phyloP scores from a whole-genome alignment of 2,888 invertebrate genomes.

The Brachylomia viminalis region DNA sequence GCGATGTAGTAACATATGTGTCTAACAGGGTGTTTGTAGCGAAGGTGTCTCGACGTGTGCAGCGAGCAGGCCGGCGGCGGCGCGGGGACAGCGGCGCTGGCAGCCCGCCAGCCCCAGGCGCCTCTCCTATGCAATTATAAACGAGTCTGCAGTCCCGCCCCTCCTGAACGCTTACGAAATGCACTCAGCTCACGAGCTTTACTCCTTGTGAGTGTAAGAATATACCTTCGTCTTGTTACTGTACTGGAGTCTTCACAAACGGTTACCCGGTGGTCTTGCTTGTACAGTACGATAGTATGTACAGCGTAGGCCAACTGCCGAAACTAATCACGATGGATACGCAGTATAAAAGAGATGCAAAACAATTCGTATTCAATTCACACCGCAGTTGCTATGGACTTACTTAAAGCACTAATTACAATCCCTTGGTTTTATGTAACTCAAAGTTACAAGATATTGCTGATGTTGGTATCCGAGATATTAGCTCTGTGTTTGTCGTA shows the following conservation, averaged over 20 bases:
- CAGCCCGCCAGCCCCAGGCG: slow-evolving; percentile 16
- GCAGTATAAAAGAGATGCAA: background rate
- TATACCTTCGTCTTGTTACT: slow-evolving; percentile 21
- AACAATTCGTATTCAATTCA: background rate
- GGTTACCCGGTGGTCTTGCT: slow-evolving; percentile 8
- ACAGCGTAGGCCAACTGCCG: background rate
- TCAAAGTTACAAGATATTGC: slow-evolving; percentile 9
- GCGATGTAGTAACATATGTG: background rate
- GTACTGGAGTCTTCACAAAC: slow-evolving; percentile 26
- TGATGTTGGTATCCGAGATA: background rate
- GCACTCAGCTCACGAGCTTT: slow-evolving; percentile 54
- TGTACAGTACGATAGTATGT: background rate
- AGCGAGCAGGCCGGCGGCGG: background rate
- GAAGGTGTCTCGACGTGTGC: background rate
- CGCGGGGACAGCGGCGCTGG: slow-evolving; percentile 1
- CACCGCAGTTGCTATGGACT: background rate
- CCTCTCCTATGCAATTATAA: slow-evolving; percentile 47
- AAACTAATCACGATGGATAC: background rate
- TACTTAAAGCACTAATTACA: background rate
- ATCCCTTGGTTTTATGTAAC: background rate
- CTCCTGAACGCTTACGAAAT: slow-evolving; percentile 54
- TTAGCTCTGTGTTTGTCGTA: slow-evolving; percentile 1
- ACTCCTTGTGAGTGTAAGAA: slow-evolving; percentile 35
- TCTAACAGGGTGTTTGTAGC: background rate
- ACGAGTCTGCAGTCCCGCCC: slow-evolving; percentile 36